These are phyloP conservation scores for Lepidurus couesii DNA, from an alignment of 1,140 invertebrate species.

Conservation along the genomic window DNA sequence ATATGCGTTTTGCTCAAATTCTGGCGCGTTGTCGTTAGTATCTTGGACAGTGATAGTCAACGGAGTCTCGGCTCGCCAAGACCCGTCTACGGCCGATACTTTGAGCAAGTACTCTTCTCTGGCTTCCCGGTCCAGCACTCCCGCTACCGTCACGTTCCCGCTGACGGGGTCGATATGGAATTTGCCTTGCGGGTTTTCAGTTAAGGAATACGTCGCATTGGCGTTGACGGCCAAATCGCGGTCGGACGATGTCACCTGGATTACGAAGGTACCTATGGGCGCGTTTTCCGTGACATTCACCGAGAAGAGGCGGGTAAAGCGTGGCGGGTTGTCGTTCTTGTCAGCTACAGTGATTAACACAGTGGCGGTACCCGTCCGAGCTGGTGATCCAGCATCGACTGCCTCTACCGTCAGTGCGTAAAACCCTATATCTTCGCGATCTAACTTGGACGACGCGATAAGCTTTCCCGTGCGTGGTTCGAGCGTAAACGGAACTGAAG, in stretches of 20 bases:
- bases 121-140: slow-evolving; percentile 74
- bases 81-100: slow-evolving; percentile 77
- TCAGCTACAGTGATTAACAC: slow-evolving; percentile 78
- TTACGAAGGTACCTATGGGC: slow-evolving; percentile 84
- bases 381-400: slow-evolving; percentile 73
- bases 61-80: slow-evolving; percentile 80
- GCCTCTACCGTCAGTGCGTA: slow-evolving; percentile 83
- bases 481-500: slow-evolving; percentile 72
- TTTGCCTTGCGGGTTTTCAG: slow-evolving; percentile 78
- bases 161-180: slow-evolving; percentile 80
- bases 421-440: slow-evolving; percentile 75
- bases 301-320: slow-evolving; percentile 85
- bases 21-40: slow-evolving; percentile 88
- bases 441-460: slow-evolving; percentile 71
- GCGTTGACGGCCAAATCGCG: slow-evolving; percentile 79
- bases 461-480: slow-evolving; percentile 76
- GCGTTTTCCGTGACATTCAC: slow-evolving; percentile 94
- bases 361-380: slow-evolving; percentile 70
- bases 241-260: slow-evolving; percentile 85
- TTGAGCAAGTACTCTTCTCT: slow-evolving; percentile 86
- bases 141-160: slow-evolving; percentile 86
- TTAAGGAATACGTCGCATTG: slow-evolving; percentile 80
- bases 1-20: slow-evolving; percentile 80
- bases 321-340: slow-evolving; percentile 91
- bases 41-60: slow-evolving; percentile 89